Percentiles rank a stretch among this genome's conserved stretches.
phyloP scores from a whole-genome alignment of 2,888 invertebrate genomes.

The Epinotia bilunana region DNA sequence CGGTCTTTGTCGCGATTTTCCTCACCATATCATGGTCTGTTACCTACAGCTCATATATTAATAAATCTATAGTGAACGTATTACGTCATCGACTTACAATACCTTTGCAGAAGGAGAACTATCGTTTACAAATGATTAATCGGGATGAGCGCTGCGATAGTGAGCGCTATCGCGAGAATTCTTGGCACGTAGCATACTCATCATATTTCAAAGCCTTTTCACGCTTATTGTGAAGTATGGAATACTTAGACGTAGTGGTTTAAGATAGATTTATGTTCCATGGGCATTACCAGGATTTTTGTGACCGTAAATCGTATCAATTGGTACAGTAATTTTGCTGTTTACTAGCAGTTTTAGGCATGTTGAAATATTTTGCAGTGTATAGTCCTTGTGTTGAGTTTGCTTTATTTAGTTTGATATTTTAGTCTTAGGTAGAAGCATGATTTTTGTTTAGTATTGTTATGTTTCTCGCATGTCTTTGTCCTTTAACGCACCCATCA shows the following conservation, averaged over 20 bases:
- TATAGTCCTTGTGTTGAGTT: slow-evolving; percentile 31
- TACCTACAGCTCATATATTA: too few relatives aligned
- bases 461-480: slow-evolving; percentile 64
- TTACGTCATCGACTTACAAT: too few relatives aligned
- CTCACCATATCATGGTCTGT: too few relatives aligned
- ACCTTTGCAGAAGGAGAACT: too few relatives aligned
- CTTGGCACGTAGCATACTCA: too few relatives aligned
- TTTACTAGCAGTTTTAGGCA: slow-evolving; percentile 59
- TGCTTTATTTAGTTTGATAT: slow-evolving; percentile 31
- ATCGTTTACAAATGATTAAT: too few relatives aligned
- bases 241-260: slow-evolving; percentile 58
- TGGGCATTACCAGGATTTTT: slow-evolving; percentile 76
- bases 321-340: slow-evolving; percentile 69
- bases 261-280: slow-evolving; percentile 61
- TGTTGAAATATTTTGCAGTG: slow-evolving; percentile 42
- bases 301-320: slow-evolving; percentile 51
- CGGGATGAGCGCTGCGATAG: too few relatives aligned
- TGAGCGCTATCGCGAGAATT: too few relatives aligned
- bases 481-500: slow-evolving; percentile 82
- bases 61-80: too few relatives aligned
- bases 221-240: slow-evolving; percentile 45
- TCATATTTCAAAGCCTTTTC: not conserved
- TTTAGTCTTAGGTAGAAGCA: slow-evolving; percentile 32
- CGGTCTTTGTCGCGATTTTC: too few relatives aligned
- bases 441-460: slow-evolving; percentile 48